Evolutionary conservation across 2,113 vertebrate species (phyloP), one percentile per base, ranked within the genome.

Genomic region (Tragelaphus buxtoni): DNA sequence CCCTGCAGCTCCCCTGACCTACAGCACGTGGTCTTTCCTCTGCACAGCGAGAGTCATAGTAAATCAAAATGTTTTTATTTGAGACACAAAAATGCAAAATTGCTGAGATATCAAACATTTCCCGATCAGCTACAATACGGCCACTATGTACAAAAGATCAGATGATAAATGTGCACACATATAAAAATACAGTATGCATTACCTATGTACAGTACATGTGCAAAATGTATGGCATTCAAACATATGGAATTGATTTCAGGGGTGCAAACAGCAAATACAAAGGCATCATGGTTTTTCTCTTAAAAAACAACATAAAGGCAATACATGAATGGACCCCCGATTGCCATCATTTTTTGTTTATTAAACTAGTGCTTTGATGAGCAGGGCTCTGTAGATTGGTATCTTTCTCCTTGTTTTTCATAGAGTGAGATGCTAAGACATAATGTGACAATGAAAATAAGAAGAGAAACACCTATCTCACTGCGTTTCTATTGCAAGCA

Each of bases 151-250:
- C 99, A 99, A 99, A 99, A 99, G 98, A 98, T 98, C 98, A 98
- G 98, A 98, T 98, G 98, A 99, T 98, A 99, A 98, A 99, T 98
- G 99, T 98, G 99, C 98, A 99, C 99, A 99, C 99, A 99, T 99
- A 99, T 99, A 99, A 99, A 99, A 99, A 99, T 99, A 99, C 99
- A 99, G 99, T 99, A 99, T 99, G 99, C 99, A 98, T 99, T 98
- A 99, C 99, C 99, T 99, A 99, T 99, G 99, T 99, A 99, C 99
- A 99, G 99, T 99, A 99, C 99, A 99, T 99, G 99, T 99, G 99
- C 99, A 99, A 99, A 99, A 99, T 98, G 97, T 99, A 99, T 99
- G 99, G 99, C 99, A 98, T 99, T 99, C 99, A 98, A 98, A 99
- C 97, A 98, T 98, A 98, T 97, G 98, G 98, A 98, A 98, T 99